These are phyloP conservation scores for Gymnoscelis rufifasciata DNA, from an alignment of 2,888 invertebrate species.

Conservation along the genomic window DNA sequence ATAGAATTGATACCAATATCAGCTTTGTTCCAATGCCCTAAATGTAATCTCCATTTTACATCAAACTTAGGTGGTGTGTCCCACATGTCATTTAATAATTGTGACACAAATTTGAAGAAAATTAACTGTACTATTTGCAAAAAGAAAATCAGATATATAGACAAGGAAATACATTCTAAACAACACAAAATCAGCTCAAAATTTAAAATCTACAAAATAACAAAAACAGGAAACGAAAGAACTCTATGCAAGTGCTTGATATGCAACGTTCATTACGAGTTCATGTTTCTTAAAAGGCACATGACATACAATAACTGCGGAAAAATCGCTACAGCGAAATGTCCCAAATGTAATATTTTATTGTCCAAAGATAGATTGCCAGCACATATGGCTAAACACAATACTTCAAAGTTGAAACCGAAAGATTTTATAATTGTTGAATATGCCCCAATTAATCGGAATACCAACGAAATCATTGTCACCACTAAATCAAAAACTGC, in stretches of 20 bases:
- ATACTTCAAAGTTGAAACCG: constrained; percentile 10
- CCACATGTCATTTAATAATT: background rate
- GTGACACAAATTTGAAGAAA: background rate
- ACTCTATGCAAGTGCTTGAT: constrained; percentile 39
- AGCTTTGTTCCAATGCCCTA: constrained; percentile 37
- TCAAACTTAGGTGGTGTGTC: constrained; percentile 22
- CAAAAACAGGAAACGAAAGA: constrained; percentile 29
- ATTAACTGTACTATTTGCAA: constrained; percentile 31
- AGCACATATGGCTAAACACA: constrained; percentile 14
- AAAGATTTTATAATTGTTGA: constrained; percentile 23
- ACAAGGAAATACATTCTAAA: constrained; percentile 31
- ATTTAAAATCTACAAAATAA: constrained; percentile 36
- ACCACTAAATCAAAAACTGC: too few relatives aligned
- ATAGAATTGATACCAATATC: constrained; percentile 31
- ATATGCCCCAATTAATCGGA: too few relatives aligned
- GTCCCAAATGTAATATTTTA: constrained; percentile 32
- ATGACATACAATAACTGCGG: constrained; percentile 25
- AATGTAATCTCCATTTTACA: constrained; percentile 37
- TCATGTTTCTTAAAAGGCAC: constrained; percentile 35
- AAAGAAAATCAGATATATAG: constrained; percentile 30
- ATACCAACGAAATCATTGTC: too few relatives aligned
- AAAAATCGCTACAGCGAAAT: constrained; percentile 15
- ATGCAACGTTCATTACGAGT: constrained; percentile 42
- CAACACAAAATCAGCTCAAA: constrained; percentile 41
- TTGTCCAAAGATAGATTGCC: constrained; percentile 3